Evolutionary conservation across 2,888 invertebrate genomes (phyloP).

Genomic region (Zaprionus bogoriensis): DNA sequence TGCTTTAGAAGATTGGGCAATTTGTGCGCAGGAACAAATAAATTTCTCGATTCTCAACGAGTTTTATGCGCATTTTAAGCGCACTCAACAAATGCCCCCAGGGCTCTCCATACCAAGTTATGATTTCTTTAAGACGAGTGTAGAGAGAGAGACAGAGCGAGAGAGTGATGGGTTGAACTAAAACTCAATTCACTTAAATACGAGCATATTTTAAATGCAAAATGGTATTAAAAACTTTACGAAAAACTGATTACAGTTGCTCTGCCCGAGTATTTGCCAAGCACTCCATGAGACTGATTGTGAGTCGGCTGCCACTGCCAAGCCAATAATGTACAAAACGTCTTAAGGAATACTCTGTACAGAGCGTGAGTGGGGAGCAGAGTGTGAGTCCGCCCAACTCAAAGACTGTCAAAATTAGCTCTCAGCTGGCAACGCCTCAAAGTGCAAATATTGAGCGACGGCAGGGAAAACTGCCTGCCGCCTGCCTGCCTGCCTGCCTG

Average conservation of each 20-base stretch:
- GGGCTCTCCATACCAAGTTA: conserved; percentile 12
- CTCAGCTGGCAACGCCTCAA: conserved; percentile 60
- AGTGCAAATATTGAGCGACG: conserved; percentile 69
- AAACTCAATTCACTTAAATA: conserved; percentile 35
- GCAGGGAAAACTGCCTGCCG: conserved; percentile 18
- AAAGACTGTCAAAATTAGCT: conserved; percentile 63
- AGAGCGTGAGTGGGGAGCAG: conserved; percentile 26
- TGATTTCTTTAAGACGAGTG: conserved; percentile 17
- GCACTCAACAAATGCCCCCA: conserved; percentile 25
- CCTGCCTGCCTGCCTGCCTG: background rate
- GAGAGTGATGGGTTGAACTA: conserved; percentile 3
- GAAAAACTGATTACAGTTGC: conserved; percentile 64
- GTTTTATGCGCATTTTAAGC: conserved; percentile 54
- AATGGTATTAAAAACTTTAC: conserved; percentile 66
- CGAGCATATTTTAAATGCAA: conserved; percentile 56
- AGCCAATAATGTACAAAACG: conserved; percentile 60
- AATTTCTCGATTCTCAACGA: conserved; percentile 38
- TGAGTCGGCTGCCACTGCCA: conserved; percentile 45
- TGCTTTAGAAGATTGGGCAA: conserved; percentile 37
- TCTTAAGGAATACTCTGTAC: conserved; percentile 45
- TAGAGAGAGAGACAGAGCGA: too few species aligned
- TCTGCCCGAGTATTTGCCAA: conserved; percentile 56
- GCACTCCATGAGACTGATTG: conserved; percentile 64
- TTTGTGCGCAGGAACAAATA: conserved; percentile 69
- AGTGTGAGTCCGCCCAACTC: conserved; percentile 14